Conservation (phyloP, 1,140 invertebrate genomes). For the Pogonomyrmex barbatus region DNA sequence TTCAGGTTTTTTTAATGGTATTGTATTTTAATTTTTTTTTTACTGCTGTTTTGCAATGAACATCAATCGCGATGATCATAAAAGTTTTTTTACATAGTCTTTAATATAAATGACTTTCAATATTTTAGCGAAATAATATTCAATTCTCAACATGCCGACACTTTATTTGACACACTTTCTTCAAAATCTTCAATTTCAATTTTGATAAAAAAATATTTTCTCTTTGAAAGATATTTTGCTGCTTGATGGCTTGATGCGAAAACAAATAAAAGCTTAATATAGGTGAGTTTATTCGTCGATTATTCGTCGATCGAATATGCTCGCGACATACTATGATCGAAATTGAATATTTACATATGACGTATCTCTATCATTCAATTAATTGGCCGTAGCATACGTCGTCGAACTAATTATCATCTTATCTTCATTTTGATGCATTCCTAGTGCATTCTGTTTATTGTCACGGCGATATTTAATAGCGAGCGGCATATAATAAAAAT, state of each 20-base stretch:
- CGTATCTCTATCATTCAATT: background rate
- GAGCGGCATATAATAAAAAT: conserved; percentile 16
- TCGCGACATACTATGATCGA: background rate
- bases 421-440: background rate
- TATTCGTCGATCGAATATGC: background rate
- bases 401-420: background rate
- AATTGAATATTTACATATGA: conserved; percentile 20
- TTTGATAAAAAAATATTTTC: too few relatives aligned
- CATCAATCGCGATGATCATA: too few relatives aligned
- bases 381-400: background rate
- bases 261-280: background rate
- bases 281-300: background rate
- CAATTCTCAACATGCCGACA: too few relatives aligned
- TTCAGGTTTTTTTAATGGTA: too few relatives aligned
- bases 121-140: too few relatives aligned
- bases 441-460: background rate
- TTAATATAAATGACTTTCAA: too few relatives aligned
- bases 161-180: too few relatives aligned
- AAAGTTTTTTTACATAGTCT: too few relatives aligned
- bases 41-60: too few relatives aligned
- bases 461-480: background rate
- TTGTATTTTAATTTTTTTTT: too few relatives aligned
- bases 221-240: background rate
- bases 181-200: too few relatives aligned
- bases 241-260: too few relatives aligned